Percentiles rank a stretch among this genome's conserved stretches.
These are phyloP conservation scores for Alcis repandata DNA, from an alignment of 2,888 invertebrate species.

Conservation along the genomic window DNA sequence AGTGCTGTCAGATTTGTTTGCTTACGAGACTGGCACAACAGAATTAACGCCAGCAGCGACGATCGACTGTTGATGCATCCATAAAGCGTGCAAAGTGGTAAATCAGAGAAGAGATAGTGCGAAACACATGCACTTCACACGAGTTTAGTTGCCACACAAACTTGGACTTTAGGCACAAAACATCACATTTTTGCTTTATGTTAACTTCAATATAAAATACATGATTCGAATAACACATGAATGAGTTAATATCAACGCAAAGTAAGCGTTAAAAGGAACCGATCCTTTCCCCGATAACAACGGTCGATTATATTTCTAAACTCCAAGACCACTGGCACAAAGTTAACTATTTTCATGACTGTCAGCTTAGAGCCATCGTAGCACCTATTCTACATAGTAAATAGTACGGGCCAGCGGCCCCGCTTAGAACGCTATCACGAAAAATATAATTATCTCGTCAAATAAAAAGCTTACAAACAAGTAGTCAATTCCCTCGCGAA, in stretches of 20 bases:
- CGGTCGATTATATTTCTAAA: constrained; percentile 16
- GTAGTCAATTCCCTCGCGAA: constrained; percentile 49
- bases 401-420: constrained; percentile 35
- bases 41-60: not conserved
- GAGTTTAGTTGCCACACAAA: constrained; percentile 39
- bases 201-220: constrained; percentile 21
- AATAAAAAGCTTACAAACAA: constrained; percentile 42
- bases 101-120: not conserved
- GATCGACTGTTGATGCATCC: constrained; percentile 4
- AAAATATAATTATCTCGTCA: constrained; percentile 42
- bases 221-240: constrained; percentile 21
- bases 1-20: not conserved
- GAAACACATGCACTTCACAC: constrained; percentile 24
- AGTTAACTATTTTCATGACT: constrained; percentile 28
- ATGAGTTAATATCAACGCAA: constrained; percentile 36
- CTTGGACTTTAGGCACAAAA: constrained; percentile 35
- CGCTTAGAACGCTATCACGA: constrained; percentile 34
- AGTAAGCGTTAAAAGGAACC: constrained; percentile 40
- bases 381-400: constrained; percentile 42
- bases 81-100: constrained; percentile 16
- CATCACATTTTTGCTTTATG: constrained; percentile 26
- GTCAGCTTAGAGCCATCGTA: constrained; percentile 40
- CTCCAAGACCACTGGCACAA: constrained; percentile 34
- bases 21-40: not conserved
- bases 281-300: constrained; percentile 20